Conservation (phyloP, 2,113 vertebrate species). For the Archilochus colubris region DNA sequence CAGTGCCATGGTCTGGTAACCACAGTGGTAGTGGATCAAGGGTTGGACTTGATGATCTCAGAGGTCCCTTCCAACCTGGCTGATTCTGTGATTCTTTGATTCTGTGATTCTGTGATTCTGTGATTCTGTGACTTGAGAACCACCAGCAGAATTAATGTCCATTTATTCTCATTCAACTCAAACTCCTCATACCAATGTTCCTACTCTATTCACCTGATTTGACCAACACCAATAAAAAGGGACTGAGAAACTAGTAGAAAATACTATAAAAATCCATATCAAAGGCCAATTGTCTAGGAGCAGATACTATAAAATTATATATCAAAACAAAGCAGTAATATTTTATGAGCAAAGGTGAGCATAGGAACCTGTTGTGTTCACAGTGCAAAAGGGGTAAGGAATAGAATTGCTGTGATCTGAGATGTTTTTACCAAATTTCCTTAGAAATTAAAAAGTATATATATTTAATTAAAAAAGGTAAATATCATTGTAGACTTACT, state of each 20-base stretch:
- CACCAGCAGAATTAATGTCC: neutral
- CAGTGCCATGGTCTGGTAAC: no score
- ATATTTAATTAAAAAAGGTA: neutral
- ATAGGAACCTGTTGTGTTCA: neutral
- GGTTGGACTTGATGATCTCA: no score
- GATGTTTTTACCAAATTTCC: neutral
- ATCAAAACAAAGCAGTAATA: conserved; percentile 13
- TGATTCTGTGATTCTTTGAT: no score
- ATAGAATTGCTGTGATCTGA: neutral
- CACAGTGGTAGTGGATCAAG: no score
- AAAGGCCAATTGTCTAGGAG: conserved; percentile 21
- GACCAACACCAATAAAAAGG: conserved; percentile 3
- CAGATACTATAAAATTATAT: conserved; percentile 30
- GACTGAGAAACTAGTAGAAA: neutral
- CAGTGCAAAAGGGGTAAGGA: neutral
- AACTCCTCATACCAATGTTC: neutral
- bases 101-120: no score
- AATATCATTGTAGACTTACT: neutral
- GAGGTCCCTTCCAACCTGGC: no score
- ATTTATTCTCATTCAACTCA: neutral
- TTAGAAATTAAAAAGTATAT: neutral
- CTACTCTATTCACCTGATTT: neutral
- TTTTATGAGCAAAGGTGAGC: neutral
- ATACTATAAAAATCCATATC: conserved; percentile 12
- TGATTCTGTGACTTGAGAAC: neutral